Conservation (phyloP, 92 coral and sea anemone genomes). For the Bergia puertoricense region DNA sequence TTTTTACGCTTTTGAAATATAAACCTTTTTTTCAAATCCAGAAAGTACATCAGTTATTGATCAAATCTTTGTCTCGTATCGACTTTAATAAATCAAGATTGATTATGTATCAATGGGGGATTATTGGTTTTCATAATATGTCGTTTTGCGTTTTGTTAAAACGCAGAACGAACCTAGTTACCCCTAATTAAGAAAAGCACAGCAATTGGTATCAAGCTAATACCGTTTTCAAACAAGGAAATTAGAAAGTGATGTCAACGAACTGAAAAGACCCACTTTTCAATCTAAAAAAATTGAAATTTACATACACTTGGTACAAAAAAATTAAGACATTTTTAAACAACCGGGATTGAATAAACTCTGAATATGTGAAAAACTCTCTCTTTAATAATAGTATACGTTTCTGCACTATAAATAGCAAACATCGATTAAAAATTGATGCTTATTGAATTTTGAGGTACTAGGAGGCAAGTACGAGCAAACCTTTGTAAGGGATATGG, state of each 20-base stretch:
- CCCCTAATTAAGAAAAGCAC: neutral
- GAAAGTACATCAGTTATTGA: neutral
- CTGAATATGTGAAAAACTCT: too few species aligned
- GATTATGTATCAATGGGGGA: neutral
- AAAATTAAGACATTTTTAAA: too few species aligned
- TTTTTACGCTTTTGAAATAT: neutral
- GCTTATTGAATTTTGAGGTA: too few species aligned
- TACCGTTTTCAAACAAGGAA: neutral
- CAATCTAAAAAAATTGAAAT: too few species aligned
- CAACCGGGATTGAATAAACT: too few species aligned
- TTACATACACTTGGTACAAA: too few species aligned
- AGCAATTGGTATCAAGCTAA: neutral
- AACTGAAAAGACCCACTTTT: too few species aligned
- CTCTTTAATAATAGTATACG: too few species aligned
- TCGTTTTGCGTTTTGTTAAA: neutral
- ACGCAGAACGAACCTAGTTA: neutral
- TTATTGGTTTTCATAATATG: neutral
- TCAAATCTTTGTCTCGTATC: neutral
- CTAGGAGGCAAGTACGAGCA: too few species aligned
- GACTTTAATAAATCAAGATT: neutral
- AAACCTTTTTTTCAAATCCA: neutral
- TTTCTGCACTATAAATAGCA: too few species aligned
- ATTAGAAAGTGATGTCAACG: neutral
- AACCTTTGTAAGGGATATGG: too few species aligned
- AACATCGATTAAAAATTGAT: too few species aligned